These are phyloP conservation scores for Holocentrus rufus DNA, from an alignment of 2,797 vertebrate species.

Conservation along the genomic window DNA sequence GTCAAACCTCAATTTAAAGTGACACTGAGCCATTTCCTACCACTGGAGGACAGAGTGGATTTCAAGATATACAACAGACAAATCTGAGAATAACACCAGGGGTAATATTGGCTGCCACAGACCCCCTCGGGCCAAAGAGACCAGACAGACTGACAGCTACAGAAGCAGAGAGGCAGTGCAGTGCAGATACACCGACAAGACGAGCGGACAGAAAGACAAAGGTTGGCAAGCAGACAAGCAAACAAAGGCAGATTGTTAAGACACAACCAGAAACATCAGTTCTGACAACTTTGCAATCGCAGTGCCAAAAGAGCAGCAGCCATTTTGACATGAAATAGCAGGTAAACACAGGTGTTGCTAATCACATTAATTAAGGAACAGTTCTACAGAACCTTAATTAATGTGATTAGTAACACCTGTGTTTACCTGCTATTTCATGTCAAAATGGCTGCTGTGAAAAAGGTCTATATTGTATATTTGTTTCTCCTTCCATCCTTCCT, in stretches of 20 bases:
- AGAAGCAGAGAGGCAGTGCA: not conserved
- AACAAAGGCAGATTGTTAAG: not conserved
- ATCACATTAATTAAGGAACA: too few relatives aligned
- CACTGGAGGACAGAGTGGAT: conserved; percentile 3
- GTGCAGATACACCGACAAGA: too few relatives aligned
- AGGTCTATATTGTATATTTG: too few relatives aligned
- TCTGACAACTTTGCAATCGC: too few relatives aligned
- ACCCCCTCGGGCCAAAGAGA: conserved; percentile 19
- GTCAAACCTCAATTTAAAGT: conserved; percentile 57
- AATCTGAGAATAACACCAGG: conserved; percentile 30
- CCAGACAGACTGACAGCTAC: not conserved
- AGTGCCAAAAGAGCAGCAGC: too few relatives aligned
- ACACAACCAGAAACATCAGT: not conserved
- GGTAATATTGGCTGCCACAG: conserved; percentile 3
- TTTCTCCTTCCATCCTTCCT: not conserved
- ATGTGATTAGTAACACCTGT: too few relatives aligned
- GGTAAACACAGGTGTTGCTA: too few relatives aligned
- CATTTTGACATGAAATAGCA: too few relatives aligned
- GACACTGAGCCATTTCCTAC: conserved; percentile 26
- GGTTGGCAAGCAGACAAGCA: not conserved
- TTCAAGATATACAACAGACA: conserved; percentile 22
- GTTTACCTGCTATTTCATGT: too few relatives aligned
- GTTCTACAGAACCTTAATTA: too few relatives aligned
- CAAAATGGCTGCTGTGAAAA: too few relatives aligned
- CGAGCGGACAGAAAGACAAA: not conserved